Base-by-base conservation (phyloP, 1,140 invertebrate species). In the Cotesia vestalis region DNA sequence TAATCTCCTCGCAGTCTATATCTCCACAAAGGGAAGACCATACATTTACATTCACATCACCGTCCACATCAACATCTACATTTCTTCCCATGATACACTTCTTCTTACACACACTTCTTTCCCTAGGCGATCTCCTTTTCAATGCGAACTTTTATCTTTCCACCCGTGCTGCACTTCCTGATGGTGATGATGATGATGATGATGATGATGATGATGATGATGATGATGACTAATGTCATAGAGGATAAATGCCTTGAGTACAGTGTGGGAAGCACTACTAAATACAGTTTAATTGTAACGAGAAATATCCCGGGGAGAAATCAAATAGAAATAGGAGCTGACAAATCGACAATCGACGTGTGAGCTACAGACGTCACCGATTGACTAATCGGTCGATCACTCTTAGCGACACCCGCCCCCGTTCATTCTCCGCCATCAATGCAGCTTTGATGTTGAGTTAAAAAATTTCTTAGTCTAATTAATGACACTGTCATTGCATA, bases 1-100 rank as follows among this genome's bases (percentile, higher is more conserved):
- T 85, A 83, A 84, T 82, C 72, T 73, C 40, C 12, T 46, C 40
- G 40, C 40, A 46, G 40, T 46, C 40, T 46, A 46, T 46, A 46
- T 46, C 40, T 46, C 5, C 11, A 46, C 40, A 46, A 46, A 46
- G 40, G 40, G 40, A 46, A 73, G 34, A 64, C 6, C 5, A 14
- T 46, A 40, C 38, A 46, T 46, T 11, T 46, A 46, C 40, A 46
- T 46, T 11, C 11, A 46, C 40, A 46, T 46, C 40, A 9, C 6
- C 40, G 11, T 46, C 40, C 11, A 11, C 6, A 46, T 46, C 40
- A 9, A 6, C 40, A 46, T 46, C 40, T 46, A 46, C 11, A 57
- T 17, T 12, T 11, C n/a, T 52, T 52, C 51, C 8, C 17, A 57
- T 20, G 53, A 57, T 20, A 17, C 53, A 57, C 17, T 57, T 57